A percentile compares a stretch with the other conserved stretches of the same genome.
These are phyloP conservation scores for Panorpa germanica DNA, from an alignment of 2,888 invertebrate species.

Conservation along the genomic window DNA sequence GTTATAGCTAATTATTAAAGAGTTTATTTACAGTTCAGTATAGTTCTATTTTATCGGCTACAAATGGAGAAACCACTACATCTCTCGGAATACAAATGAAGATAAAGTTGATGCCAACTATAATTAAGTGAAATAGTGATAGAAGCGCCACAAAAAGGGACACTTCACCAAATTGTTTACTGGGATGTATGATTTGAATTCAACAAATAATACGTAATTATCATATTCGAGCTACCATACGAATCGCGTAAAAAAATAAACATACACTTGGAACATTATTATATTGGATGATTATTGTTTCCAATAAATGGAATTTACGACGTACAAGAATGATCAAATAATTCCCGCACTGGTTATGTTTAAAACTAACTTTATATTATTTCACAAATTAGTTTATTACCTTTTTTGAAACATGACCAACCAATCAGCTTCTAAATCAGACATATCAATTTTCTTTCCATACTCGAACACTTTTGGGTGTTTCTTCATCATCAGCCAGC, in stretches of 20 bases:
- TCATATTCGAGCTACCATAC: constrained; percentile 3
- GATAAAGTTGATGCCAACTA: too few species aligned
- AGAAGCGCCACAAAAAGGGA: too few species aligned
- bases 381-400: constrained; percentile 24
- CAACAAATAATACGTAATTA: background rate
- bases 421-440: constrained; percentile 52
- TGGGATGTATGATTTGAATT: constrained; percentile 1
- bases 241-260: too few species aligned
- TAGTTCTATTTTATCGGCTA: too few species aligned
- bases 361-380: background rate
- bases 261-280: too few species aligned
- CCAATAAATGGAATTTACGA: background rate
- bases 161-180: too few species aligned
- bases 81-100: too few species aligned
- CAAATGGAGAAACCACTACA: too few species aligned
- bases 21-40: background rate
- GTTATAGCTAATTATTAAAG: constrained; percentile 9
- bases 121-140: too few species aligned
- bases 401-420: constrained; percentile 57
- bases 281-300: too few species aligned
- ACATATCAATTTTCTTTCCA: constrained; percentile 48
- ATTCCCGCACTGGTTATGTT: constrained; percentile 5
- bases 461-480: constrained; percentile 55
- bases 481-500: constrained; percentile 65
- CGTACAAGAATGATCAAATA: too few species aligned